Evolutionary conservation across 1,140 invertebrate species (phyloP).

Genomic region (Drosophila takahashii): DNA sequence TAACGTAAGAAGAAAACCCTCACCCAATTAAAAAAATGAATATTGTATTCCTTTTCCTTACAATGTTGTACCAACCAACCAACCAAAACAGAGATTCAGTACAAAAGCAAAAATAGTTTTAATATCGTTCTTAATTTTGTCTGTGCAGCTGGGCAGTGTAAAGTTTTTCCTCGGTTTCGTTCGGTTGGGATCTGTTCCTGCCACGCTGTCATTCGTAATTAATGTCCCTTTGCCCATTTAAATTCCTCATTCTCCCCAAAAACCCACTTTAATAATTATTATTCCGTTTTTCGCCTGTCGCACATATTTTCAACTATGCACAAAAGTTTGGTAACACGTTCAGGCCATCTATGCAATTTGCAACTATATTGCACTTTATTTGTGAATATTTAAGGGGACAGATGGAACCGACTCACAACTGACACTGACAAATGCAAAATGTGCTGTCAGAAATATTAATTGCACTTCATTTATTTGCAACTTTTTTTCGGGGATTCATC

Average conservation of each 20-base stretch:
- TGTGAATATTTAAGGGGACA: conserved; percentile 42
- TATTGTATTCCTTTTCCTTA: too few species aligned
- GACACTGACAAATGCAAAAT: conserved; percentile 31
- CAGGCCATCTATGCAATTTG: conserved; percentile 32
- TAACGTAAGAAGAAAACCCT: too few species aligned
- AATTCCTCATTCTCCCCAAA: conserved; percentile 11
- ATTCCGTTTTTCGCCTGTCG: conserved; percentile 29
- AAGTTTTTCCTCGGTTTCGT: conserved; percentile 28
- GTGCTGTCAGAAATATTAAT: conserved; percentile 36
- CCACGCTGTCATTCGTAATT: conserved; percentile 64
- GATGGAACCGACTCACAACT: conserved; percentile 10
- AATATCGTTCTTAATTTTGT: not conserved
- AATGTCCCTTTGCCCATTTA: conserved; percentile 49
- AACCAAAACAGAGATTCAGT: not conserved
- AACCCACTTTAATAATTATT: conserved; percentile 47
- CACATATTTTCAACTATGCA: conserved; percentile 43
- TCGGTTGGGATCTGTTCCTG: conserved; percentile 35
- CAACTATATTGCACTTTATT: conserved; percentile 54
- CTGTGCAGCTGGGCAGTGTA: conserved; percentile 13
- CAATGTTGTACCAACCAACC: too few species aligned
- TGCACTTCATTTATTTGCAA: conserved; percentile 31
- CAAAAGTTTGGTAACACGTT: conserved; percentile 36
- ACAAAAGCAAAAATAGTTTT: not conserved
- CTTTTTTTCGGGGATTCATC: conserved; percentile 6
- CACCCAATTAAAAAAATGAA: too few species aligned